Evolutionary conservation across 1,140 invertebrate genomes (phyloP), one percentile per base, ranked within the genome.

Genomic region (Panagrolaimus sp.): DNA sequence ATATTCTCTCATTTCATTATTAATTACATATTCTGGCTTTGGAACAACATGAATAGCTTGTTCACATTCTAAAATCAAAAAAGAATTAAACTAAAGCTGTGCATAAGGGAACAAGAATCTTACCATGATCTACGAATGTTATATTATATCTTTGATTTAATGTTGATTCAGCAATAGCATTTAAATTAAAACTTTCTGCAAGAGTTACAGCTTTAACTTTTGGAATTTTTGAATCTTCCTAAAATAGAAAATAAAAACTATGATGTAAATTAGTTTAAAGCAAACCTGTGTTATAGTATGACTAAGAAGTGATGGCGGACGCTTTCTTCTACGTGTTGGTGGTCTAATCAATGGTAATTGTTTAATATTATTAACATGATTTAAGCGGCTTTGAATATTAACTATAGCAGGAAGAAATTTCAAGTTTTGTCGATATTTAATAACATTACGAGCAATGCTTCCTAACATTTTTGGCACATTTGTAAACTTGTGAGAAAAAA

Each of bases 41-140:
- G 42, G 46, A 27, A 27, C 27, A 44, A 70, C 25, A 43, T 70
- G 69, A 43, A 70, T 25, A 43, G 69, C 57, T 9, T 70, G 71
- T 71, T 70, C 69, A 38, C 16, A 69, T 75, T 64, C 78, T 78
- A 43, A 77, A 48, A 42, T 75, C 75, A 65, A 77, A 75, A 31
- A 77, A n/a, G n/a, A 69, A 11, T 78, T 74, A 63, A 78, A 79
- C 5, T 53, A 47, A 76, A 31, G 61, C 79, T 78, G 71, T 45
- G 8, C 9, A 9, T 9, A 20, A 8, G 9, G 76, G 46, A 79
- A 77, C 14, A 78, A 51, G 38, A 23, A 66, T 0, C 73, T 72
- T 2, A 62, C 69, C 69, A 72, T 70, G 44, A 51, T 70, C 69
- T 5, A 70, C 69, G 20, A 71, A 70, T 20, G 51, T 61, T 3